Evolutionary conservation across 2,888 invertebrate species (phyloP), one percentile per base, ranked within the genome.

Genomic region (Drosophila ustulata): DNA sequence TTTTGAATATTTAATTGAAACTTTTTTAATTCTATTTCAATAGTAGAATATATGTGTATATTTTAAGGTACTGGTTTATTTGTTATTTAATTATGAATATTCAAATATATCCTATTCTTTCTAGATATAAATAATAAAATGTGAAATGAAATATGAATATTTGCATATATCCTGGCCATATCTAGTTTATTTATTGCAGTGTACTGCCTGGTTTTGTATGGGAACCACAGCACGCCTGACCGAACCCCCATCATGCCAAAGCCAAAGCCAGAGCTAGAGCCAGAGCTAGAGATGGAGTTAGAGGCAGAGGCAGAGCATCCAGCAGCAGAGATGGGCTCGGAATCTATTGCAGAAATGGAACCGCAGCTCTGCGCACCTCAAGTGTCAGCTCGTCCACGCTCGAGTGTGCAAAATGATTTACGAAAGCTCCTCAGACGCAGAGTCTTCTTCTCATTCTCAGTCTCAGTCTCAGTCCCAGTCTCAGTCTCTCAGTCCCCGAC

Each of bases 361-460:
- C 83, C 74, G 76, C 86, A 78, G 64, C 64, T 59, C 51, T 53
- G 32, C 39, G 66, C 63, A 45, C 46, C 59, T 75, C 65, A 66
- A 66, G 50, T 66, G 77, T 59, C 72, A 76, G 53, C 65, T 65
- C 75, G 67, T 66, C 75, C 75, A 75, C 77, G 79, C 77, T 82
- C 71, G 79, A 83, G 79, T 81, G 87, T 82, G 68, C 79, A 86
- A 81, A 79, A 77, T 73, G 75, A 86, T 86, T 83, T 82, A 71
- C 63, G 70, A 56, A 67, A 53, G 80, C 75, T 66, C 49, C 64
- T 58, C 50, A 45, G 50, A 28, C 43, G 57, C 25, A 30, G 43
- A 30, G 43, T 34, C 32, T 13, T 41, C 39, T 41, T 18, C 39
- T 18, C 43, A 9, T 34, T 13, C 49, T 26, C 39, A 28, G 26